These are phyloP conservation scores for Leptinotarsa undecemlineata DNA, from an alignment of 1,140 invertebrate genomes.

Conservation along the genomic window DNA sequence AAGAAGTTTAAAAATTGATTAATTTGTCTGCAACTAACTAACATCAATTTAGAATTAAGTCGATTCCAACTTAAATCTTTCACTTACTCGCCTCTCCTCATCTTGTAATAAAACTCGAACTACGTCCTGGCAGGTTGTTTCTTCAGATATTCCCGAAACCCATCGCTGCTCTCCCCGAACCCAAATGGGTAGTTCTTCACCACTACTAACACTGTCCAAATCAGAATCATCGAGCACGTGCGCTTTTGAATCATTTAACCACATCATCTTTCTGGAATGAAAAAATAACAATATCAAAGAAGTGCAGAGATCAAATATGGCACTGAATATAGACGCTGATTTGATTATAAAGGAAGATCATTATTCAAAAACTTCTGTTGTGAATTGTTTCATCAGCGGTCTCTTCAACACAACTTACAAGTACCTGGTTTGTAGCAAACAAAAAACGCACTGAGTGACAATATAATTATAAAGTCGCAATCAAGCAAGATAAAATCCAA, in stretches of 20 bases:
- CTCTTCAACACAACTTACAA: no score
- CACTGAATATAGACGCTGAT: no score
- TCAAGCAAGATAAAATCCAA: background rate
- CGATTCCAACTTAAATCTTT: no score
- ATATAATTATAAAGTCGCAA: background rate
- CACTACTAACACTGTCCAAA: slow-evolving; percentile 50
- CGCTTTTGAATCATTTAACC: slow-evolving; percentile 43
- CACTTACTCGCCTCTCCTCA: slow-evolving; percentile 53
- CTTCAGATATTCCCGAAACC: slow-evolving; percentile 74
- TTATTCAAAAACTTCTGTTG: no score
- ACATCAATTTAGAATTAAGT: background rate
- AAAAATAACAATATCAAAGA: background rate
- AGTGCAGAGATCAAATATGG: no score
- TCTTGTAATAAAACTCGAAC: slow-evolving; percentile 67
- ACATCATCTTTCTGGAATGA: slow-evolving; percentile 42
- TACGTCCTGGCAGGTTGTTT: slow-evolving; percentile 78
- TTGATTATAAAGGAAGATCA: no score
- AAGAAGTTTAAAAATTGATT: no score
- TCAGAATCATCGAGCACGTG: slow-evolving; percentile 42
- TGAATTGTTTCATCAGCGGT: no score
- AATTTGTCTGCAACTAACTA: background rate
- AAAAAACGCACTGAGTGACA: background rate
- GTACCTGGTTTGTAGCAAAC: no score
- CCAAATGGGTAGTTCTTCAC: slow-evolving; percentile 76
- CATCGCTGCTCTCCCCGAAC: slow-evolving; percentile 75